Conservation (phyloP, 2,888 invertebrate genomes). For the Rhagium mordax region DNA sequence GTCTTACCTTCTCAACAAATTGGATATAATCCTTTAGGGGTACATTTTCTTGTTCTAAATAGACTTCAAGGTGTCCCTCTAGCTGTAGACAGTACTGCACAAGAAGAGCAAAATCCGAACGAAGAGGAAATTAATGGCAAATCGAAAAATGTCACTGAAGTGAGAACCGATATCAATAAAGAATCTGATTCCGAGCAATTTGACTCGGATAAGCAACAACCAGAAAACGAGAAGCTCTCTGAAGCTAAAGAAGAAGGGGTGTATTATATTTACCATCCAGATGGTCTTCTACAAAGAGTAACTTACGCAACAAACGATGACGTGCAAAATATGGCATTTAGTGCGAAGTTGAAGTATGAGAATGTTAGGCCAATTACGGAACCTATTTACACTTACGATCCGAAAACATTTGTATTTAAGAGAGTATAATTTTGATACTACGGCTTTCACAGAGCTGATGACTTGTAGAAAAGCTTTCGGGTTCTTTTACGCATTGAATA, state of each 20-base stretch:
- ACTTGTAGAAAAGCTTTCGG: too few species aligned
- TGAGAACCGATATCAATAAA: slow-evolving; percentile 35
- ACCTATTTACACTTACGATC: slow-evolving; percentile 74
- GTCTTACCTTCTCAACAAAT: background rate
- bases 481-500: too few species aligned
- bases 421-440: slow-evolving; percentile 31
- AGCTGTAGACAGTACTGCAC: background rate
- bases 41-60: slow-evolving; percentile 1
- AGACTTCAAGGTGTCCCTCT: slow-evolving; percentile 12
- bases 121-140: background rate
- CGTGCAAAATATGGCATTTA: slow-evolving; percentile 75
- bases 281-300: slow-evolving; percentile 76
- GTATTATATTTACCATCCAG: slow-evolving; percentile 78
- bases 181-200: slow-evolving; percentile 34
- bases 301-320: slow-evolving; percentile 74
- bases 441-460: too few species aligned
- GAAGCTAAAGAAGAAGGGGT: slow-evolving; percentile 71
- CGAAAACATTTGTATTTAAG: slow-evolving; percentile 47
- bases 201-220: slow-evolving; percentile 32
- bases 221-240: slow-evolving; percentile 30
- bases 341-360: slow-evolving; percentile 76
- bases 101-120: background rate
- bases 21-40: background rate
- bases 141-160: background rate
- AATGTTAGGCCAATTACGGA: slow-evolving; percentile 76